A percentile compares a stretch with the other conserved stretches of the same genome.
These are phyloP conservation scores for Lingula anatina DNA, from an alignment of 2,888 invertebrate species.

Conservation along the genomic window DNA sequence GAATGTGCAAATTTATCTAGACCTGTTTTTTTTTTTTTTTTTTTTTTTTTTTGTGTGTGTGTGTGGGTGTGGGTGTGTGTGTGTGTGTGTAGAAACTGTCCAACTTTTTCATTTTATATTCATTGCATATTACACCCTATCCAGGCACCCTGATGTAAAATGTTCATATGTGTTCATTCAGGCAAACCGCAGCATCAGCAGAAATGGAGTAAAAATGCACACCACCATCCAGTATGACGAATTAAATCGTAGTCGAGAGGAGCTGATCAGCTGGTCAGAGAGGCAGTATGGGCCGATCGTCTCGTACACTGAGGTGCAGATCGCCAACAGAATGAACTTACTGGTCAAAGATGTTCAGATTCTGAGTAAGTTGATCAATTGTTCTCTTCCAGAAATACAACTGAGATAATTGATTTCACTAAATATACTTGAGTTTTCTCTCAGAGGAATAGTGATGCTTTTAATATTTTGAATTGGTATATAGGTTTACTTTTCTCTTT, in stretches of 20 bases:
- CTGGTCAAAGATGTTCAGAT: no score
- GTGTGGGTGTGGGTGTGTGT: no score
- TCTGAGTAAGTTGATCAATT: no score
- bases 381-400: no score
- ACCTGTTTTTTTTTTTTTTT: no score
- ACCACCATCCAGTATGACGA: conserved; percentile 32
- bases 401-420: no score
- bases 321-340: conserved; percentile 38
- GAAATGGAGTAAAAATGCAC: conserved; percentile 32
- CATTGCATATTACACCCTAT: background rate
- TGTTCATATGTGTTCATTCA: conserved; percentile 5
- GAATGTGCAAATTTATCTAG: background rate
- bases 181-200: conserved; percentile 27
- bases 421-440: no score
- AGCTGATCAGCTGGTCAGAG: conserved; percentile 39
- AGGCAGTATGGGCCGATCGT: conserved; percentile 39
- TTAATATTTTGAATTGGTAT: no score
- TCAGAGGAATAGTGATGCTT: no score
- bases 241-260: conserved; percentile 27
- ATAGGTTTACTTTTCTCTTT: no score
- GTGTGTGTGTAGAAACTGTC: no score
- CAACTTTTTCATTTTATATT: background rate
- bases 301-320: conserved; percentile 36
- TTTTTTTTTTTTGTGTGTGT: no score
- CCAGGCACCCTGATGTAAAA: background rate